Evolutionary conservation across 2,113 vertebrate species (phyloP), one percentile per base, ranked within the genome.

Genomic region (Passer montanus): DNA sequence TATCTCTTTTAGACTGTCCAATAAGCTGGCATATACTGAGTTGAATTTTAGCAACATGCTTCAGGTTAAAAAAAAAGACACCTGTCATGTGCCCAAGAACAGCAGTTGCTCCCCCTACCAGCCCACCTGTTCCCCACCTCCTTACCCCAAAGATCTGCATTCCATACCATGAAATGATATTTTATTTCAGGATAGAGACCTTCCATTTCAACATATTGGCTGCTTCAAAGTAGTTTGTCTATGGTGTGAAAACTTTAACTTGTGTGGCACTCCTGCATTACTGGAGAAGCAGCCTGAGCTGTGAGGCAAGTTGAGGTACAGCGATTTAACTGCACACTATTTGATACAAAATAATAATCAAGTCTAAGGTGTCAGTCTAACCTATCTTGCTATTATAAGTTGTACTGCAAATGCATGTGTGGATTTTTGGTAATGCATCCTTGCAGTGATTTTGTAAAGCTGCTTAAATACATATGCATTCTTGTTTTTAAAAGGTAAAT

Each of bases 1-100:
- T 62, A 55, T 93, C 60, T 87, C 66, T 92, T 95, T 64, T 91
- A 94, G 62, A 50, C 59, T 92, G 86, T 87, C 80, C 92, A 96
- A 91, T 93, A 96, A 96, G 68, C 74, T 94, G 89, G 53, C 16
- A 76, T n/a, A 84, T 43, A 78, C 37, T 76, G 77, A 67, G 69
- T 80, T 94, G 69, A 82, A 85, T 87, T 77, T 95, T 82, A 94
- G n/a, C 49, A 93, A 85, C 12, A 13, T 67, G 15, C 13, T 90
- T 90, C 82, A 62, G 26, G 35, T 43, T 4, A 22, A 33, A 37
- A 33, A 17, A 31, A 24, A 58, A 37, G 27, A 93, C 94, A 90
- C 21, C 22, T 22, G 33, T 82, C 26, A 43, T 63, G 6, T n/a
- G 41, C 28, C 73, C 70, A 91, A 83, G 53, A 89, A 24, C 39